Evolutionary conservation across 2,888 invertebrate species (phyloP).

Genomic region (Ormyrus pomaceus): DNA sequence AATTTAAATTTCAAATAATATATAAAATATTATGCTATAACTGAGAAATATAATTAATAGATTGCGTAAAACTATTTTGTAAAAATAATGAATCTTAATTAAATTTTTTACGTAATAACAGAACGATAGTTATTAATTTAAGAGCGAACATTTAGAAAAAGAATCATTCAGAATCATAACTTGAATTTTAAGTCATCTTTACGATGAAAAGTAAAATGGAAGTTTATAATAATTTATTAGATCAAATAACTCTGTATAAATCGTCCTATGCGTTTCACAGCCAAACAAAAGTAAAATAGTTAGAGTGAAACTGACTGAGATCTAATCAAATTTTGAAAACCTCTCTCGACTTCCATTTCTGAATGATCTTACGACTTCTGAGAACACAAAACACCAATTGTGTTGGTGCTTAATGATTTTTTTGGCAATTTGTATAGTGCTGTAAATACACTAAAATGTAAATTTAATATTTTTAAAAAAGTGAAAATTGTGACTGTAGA

Average conservation of each 20-base stretch:
- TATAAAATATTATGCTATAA: not conserved
- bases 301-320: not conserved
- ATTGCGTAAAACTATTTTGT: not conserved
- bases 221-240: not conserved
- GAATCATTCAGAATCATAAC: conserved; percentile 30
- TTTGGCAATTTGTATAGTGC: not conserved
- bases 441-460: conserved; percentile 3
- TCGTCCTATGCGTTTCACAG: conserved; percentile 26
- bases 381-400: conserved; percentile 11
- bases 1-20: not conserved
- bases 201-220: not conserved
- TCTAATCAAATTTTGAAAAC: not conserved
- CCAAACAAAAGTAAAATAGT: conserved; percentile 12
- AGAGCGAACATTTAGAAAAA: not conserved
- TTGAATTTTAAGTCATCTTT: not conserved
- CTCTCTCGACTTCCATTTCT: conserved; percentile 16
- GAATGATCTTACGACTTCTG: conserved; percentile 13
- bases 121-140: not conserved
- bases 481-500: no score
- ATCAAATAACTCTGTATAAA: not conserved
- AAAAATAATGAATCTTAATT: not conserved
- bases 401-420: not conserved
- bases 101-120: conserved; percentile 12
- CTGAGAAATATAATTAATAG: not conserved
- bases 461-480: no score